These are phyloP conservation scores for Gymnocephalus cernua DNA, from an alignment of 2,113 vertebrate genomes.

Conservation along the genomic window DNA sequence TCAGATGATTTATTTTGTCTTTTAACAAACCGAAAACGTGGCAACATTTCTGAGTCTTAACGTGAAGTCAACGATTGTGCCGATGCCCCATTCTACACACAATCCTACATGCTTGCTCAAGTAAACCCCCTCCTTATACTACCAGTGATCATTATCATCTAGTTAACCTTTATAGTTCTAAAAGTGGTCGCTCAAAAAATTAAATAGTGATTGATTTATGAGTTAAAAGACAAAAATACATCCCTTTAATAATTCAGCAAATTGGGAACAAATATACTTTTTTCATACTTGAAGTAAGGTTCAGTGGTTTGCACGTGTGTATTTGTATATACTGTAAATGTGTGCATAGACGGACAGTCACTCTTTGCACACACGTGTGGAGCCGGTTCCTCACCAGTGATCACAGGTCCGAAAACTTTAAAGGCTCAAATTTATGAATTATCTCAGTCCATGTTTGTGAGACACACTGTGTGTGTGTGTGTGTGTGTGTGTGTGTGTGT, in stretches of 20 bases:
- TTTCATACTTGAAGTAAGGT: no score
- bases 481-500: constrained; percentile 21
- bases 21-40: not conserved
- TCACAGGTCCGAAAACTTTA: constrained; percentile 80
- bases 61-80: not conserved
- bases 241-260: not conserved
- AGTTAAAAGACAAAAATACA: not conserved
- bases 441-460: constrained; percentile 63
- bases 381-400: constrained; percentile 75
- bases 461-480: constrained; percentile 50
- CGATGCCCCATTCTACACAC: not conserved
- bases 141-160: not conserved
- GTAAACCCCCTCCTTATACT: not conserved
- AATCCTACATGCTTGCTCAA: not conserved
- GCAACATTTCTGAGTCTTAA: not conserved
- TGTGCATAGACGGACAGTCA: constrained; percentile 26
- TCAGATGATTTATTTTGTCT: not conserved
- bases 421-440: constrained; percentile 68
- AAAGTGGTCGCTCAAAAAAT: not conserved
- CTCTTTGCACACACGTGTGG: constrained; percentile 47
- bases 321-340: not conserved
- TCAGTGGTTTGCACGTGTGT: constrained; percentile 31
- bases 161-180: not conserved
- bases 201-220: no score
- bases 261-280: no score